phyloP scores from a whole-genome alignment of 2,888 invertebrate species.

The Tachystola acroxantha region DNA sequence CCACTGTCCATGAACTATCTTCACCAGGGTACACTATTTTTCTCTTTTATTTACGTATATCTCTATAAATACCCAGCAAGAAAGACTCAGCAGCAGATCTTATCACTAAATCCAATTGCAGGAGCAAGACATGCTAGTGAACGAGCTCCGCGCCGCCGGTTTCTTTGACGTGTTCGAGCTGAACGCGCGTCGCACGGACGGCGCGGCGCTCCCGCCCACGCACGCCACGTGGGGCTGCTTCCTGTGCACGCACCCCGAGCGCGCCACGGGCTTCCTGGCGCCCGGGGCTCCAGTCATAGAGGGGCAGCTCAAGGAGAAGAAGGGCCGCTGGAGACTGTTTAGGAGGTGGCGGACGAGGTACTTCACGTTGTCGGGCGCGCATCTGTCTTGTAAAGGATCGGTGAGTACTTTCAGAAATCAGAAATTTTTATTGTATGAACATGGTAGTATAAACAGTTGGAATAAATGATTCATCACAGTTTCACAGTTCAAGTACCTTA shows the following conservation, averaged over 20 bases:
- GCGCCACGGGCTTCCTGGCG: constrained; percentile 89
- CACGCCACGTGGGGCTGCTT: constrained; percentile 90
- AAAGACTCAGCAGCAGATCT: too few relatives aligned
- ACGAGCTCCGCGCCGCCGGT: constrained; percentile 90
- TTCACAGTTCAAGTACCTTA: too few relatives aligned
- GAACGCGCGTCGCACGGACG: constrained; percentile 57
- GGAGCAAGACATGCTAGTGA: constrained; percentile 92
- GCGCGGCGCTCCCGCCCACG: constrained; percentile 29
- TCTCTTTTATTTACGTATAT: too few relatives aligned
- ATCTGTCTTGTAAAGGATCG: constrained; percentile 91
- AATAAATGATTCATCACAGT: too few relatives aligned
- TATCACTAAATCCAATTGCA: too few relatives aligned
- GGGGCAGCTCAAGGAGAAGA: constrained; percentile 94
- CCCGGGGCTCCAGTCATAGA: constrained; percentile 92
- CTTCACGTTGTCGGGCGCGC: constrained; percentile 95
- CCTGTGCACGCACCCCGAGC: constrained; percentile 94
- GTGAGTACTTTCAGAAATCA: constrained; percentile 82
- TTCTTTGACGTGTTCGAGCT: constrained; percentile 97
- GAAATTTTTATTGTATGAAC: too few relatives aligned
- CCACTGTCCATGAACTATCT: too few relatives aligned
- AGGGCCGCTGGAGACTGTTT: constrained; percentile 94
- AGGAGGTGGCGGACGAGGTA: constrained; percentile 95
- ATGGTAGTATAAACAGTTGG: too few relatives aligned
- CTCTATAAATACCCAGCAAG: too few relatives aligned
- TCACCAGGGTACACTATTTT: too few relatives aligned